Evolutionary conservation across 2,888 invertebrate species (phyloP).

Genomic region (Troglohyphantes excavatus): DNA sequence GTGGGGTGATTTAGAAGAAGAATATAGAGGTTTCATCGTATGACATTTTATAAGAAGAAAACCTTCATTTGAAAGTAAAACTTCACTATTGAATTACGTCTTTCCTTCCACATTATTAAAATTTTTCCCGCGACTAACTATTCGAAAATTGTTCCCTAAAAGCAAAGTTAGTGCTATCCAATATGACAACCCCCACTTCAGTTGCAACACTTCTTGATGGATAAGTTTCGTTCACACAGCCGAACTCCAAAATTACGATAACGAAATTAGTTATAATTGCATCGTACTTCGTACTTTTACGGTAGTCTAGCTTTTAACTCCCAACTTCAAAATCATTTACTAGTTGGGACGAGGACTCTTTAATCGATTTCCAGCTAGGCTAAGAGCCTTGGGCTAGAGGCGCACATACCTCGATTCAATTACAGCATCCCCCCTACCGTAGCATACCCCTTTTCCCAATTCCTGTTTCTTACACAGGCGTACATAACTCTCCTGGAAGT

Average conservation of each 20-base stretch:
- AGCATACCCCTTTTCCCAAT: neutral
- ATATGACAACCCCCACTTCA: neutral
- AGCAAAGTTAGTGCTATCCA: neutral
- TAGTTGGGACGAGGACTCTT: constrained; percentile 4
- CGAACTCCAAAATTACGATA: constrained; percentile 25
- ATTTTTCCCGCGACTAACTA: neutral
- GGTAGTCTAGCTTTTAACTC: constrained; percentile 43
- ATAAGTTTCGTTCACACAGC: neutral
- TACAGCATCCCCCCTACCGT: neutral
- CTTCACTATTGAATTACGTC: neutral
- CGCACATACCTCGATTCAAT: constrained; percentile 41
- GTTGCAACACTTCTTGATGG: constrained; percentile 14
- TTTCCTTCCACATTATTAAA: neutral
- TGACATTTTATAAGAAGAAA: too few relatives aligned
- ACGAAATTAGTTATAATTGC: constrained; percentile 52
- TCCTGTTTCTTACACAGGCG: neutral
- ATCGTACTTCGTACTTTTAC: constrained; percentile 44
- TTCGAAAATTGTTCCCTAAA: neutral
- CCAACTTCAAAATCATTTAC: constrained; percentile 51
- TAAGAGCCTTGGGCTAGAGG: constrained; percentile 26
- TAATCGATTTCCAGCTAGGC: constrained; percentile 44
- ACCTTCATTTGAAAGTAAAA: too few relatives aligned
- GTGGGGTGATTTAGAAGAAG: too few relatives aligned
- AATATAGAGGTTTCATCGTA: too few relatives aligned
- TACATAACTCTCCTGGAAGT: constrained; percentile 10